Conservation (phyloP, 2,888 invertebrate species). For the Imbricaverruca yamaguchii region DNA sequence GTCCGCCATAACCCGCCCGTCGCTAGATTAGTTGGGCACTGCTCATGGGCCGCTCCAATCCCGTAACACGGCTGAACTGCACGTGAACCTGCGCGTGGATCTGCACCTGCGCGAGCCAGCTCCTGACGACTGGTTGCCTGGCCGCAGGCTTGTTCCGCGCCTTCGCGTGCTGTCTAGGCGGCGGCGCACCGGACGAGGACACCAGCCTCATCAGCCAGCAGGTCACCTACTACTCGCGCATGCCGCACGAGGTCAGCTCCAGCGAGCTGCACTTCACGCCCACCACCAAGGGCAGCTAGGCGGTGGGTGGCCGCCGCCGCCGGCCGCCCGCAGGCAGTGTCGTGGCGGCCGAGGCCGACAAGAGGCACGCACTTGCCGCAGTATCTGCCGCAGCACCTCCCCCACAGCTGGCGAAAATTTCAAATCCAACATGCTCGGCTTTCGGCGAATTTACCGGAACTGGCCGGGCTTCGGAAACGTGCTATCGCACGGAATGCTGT, state of each 20-base stretch:
- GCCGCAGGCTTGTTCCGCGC: background rate
- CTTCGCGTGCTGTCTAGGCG: background rate
- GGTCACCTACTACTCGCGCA: slow-evolving; percentile 42
- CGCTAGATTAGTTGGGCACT: no score
- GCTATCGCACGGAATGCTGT: no score
- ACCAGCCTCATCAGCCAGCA: slow-evolving; percentile 36
- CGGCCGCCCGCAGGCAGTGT: background rate
- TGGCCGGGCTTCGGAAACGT: no score
- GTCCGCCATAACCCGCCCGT: no score
- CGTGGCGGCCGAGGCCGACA: background rate
- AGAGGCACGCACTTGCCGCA: background rate
- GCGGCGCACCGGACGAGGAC: slow-evolving; percentile 33
- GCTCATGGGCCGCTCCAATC: no score
- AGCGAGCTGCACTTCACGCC: slow-evolving; percentile 9
- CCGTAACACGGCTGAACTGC: no score
- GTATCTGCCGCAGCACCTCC: background rate
- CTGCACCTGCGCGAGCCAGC: no score
- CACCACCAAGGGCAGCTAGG: slow-evolving; percentile 24
- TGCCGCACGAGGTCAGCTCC: slow-evolving; percentile 31
- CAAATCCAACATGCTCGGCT: no score
- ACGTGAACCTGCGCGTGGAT: no score
- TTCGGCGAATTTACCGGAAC: no score
- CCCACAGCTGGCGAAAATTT: no score
- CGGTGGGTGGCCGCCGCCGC: slow-evolving; percentile 25
- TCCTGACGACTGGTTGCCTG: no score